A percentile compares a stretch with the other conserved stretches of the same genome.
phyloP scores from a whole-genome alignment of 2,888 invertebrate genomes.

The Catonia carolina region DNA sequence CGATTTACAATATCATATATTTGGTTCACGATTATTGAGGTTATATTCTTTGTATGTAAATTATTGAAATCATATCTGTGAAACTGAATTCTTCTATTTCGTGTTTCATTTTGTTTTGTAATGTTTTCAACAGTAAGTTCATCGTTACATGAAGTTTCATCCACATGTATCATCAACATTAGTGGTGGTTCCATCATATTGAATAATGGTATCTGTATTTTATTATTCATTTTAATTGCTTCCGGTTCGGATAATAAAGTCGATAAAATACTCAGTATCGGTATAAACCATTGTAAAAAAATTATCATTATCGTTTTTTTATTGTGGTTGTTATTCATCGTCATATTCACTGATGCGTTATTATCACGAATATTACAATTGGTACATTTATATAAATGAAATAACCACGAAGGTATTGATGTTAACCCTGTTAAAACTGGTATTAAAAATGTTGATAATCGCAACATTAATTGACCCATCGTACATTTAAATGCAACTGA shows the following conservation, averaged over 20 bases:
- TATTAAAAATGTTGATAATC: not conserved
- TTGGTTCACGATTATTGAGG: too few species aligned
- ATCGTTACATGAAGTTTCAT: not conserved
- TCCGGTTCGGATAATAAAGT: not conserved
- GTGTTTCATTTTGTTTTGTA: too few species aligned
- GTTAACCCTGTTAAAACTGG: not conserved
- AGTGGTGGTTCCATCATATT: not conserved
- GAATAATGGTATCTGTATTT: not conserved
- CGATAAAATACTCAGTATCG: not conserved
- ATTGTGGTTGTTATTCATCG: not conserved
- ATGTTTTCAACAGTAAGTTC: not conserved
- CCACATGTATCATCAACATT: not conserved
- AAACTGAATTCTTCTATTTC: too few species aligned
- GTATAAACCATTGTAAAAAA: conserved; percentile 2
- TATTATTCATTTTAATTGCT: not conserved
- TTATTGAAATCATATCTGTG: too few species aligned
- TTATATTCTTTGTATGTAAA: too few species aligned
- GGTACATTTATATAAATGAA: not conserved
- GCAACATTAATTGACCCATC: not conserved
- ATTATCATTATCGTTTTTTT: not conserved
- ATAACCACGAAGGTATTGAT: conserved; percentile 2
- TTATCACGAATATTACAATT: too few species aligned
- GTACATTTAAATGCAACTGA: not conserved
- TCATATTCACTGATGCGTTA: not conserved
- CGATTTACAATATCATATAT: too few species aligned